These are phyloP conservation scores for Drosophila quadrilineata DNA, from an alignment of 1,140 invertebrate genomes.

Conservation along the genomic window DNA sequence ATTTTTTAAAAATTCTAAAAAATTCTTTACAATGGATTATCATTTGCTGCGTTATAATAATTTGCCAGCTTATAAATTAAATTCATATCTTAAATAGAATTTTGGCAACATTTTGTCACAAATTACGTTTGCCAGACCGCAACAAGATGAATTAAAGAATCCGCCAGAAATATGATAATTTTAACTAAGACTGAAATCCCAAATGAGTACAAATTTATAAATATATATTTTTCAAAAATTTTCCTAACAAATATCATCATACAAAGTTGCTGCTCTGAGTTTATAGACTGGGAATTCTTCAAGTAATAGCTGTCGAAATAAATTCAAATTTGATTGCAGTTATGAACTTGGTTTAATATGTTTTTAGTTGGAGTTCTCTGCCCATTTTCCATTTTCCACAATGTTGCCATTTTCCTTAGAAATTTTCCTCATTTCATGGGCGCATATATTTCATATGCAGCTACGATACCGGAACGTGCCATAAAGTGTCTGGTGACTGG, in stretches of 20 bases:
- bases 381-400: slow-evolving; percentile 67
- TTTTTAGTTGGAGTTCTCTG: slow-evolving; percentile 7
- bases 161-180: slow-evolving; percentile 55
- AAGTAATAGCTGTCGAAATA: slow-evolving; percentile 4
- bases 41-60: too few relatives aligned
- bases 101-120: slow-evolving; percentile 42
- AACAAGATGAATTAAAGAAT: slow-evolving; percentile 56
- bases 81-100: slow-evolving; percentile 20
- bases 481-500: slow-evolving; percentile 51
- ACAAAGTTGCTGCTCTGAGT: background rate
- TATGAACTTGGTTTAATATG: slow-evolving; percentile 7
- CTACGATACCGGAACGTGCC: slow-evolving; percentile 7
- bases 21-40: too few relatives aligned
- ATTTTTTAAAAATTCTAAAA: too few relatives aligned
- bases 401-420: slow-evolving; percentile 76
- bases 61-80: background rate
- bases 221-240: too few relatives aligned
- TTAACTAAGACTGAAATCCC: background rate
- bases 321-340: background rate
- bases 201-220: background rate
- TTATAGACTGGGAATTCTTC: background rate
- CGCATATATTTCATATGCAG: slow-evolving; percentile 75
- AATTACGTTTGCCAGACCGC: slow-evolving; percentile 70
- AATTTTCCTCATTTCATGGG: slow-evolving; percentile 72
- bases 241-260: too few relatives aligned